Evolutionary conservation across 2,888 invertebrate species (phyloP), one percentile per base, ranked within the genome.

Genomic region (Agrotis exclamationis): DNA sequence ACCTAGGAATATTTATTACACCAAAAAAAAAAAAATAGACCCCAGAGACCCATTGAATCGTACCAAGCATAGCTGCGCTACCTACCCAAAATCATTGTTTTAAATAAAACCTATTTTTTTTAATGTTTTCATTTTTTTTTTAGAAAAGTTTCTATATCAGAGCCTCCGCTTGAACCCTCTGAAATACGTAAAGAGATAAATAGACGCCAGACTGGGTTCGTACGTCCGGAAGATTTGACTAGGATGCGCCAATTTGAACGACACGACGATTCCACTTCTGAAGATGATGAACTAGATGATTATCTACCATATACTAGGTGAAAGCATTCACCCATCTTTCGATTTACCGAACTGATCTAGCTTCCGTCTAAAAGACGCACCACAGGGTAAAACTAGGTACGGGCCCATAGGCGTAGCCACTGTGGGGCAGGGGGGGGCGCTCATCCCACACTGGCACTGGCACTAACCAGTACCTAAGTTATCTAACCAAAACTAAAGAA

Each of bases 161-260:
- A 84, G 11, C 89, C 92, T 0, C 45, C 70, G 4, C 0, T 0
- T n/a, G n/a, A 28, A 3, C 72, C 64, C 5, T 82, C 76, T 66
- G 80, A 76, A n/a, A 72, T 63, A 6, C 84, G 69, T 24, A 79
- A 58, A 48, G 89, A 90, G 72, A 92, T 93, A 70, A 91, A 86
- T 67, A 86, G 94, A 68, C 88, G 93, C 7, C 93, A 91, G 73
- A 94, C 95, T 6, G 95, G 94, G 2, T 94, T 91, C 65, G 85
- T 90, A 16, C 84, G 87, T 4, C 82, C 86, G 1, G 76, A 84
- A 60, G 91, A 90, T 70, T 76, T 93, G 63, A 86, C 88, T 72
- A 89, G 83, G 63, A 79, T 90, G 16, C 85, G 74, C 47, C 48
- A 79, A 3, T 74, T 85, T 22, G 68, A 50, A 45, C 48, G 72